A percentile compares a stretch with the other conserved stretches of the same genome.
These are phyloP conservation scores for Stictocephala bisonia DNA, from an alignment of 2,888 invertebrate genomes.

Conservation along the genomic window DNA sequence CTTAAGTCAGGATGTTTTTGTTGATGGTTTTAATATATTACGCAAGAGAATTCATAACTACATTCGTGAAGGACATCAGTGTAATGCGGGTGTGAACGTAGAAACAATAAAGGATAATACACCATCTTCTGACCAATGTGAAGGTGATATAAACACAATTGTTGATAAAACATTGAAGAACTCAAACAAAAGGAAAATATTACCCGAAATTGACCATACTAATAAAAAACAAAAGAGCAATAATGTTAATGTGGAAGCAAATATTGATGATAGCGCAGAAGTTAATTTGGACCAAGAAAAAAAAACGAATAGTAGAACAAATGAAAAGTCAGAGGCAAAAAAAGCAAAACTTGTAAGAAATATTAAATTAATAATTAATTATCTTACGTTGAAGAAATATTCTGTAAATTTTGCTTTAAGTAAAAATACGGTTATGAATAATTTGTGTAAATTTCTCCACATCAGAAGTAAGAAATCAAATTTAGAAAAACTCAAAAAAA, in stretches of 20 bases:
- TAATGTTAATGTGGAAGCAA: too few relatives aligned
- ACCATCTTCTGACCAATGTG: too few relatives aligned
- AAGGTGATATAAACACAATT: too few relatives aligned
- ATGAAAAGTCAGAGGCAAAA: neutral
- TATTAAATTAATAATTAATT: neutral
- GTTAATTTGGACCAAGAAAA: neutral
- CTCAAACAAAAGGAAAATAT: too few relatives aligned
- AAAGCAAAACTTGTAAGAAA: neutral
- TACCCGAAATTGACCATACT: too few relatives aligned
- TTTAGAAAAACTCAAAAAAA: neutral
- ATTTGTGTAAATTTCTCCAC: neutral
- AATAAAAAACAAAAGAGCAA: too few relatives aligned
- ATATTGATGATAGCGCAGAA: neutral
- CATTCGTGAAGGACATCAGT: constrained; percentile 20
- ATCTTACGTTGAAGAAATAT: neutral
- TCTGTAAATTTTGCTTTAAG: neutral
- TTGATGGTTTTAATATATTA: constrained; percentile 1
- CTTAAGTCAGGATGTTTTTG: neutral
- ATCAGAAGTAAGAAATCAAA: neutral
- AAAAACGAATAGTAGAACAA: neutral
- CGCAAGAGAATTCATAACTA: constrained; percentile 9
- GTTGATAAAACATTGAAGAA: too few relatives aligned
- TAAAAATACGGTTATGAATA: neutral
- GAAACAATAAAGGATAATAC: too few relatives aligned
- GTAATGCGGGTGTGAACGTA: too few relatives aligned